These are phyloP conservation scores for Hydrocynus forskahlii DNA, from an alignment of 2,797 vertebrate genomes.

Conservation along the genomic window DNA sequence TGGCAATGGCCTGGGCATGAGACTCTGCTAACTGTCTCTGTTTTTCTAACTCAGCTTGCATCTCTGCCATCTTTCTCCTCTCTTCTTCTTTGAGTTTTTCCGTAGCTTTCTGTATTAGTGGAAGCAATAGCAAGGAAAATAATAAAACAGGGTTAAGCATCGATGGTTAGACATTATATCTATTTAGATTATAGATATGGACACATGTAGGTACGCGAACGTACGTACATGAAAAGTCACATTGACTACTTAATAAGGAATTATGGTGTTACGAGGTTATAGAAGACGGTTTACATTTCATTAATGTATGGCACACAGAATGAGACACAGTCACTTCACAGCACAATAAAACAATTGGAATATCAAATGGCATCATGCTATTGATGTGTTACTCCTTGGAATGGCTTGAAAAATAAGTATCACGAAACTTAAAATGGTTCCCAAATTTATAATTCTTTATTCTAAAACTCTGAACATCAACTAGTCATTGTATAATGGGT, in stretches of 20 bases:
- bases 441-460: neutral
- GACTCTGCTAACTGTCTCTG: slow-evolving; percentile 92
- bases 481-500: neutral
- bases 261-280: slow-evolving; percentile 28
- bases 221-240: slow-evolving; percentile 57
- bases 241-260: neutral
- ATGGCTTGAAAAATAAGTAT: slow-evolving; percentile 17
- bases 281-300: slow-evolving; percentile 37
- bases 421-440: neutral
- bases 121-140: slow-evolving; percentile 59
- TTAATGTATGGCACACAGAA: slow-evolving; percentile 69
- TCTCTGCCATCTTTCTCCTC: slow-evolving; percentile 86
- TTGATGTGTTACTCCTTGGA: slow-evolving; percentile 33
- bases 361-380: slow-evolving; percentile 67
- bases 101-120: slow-evolving; percentile 86
- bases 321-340: slow-evolving; percentile 70
- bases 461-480: neutral
- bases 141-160: slow-evolving; percentile 61
- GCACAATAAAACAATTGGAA: slow-evolving; percentile 64
- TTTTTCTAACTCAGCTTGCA: slow-evolving; percentile 92
- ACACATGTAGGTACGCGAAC: slow-evolving; percentile 62
- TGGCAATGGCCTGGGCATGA: slow-evolving; percentile 88
- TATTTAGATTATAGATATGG: slow-evolving; percentile 32
- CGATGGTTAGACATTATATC: slow-evolving; percentile 55
- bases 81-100: slow-evolving; percentile 94